phyloP scores from a whole-genome alignment of 2,888 invertebrate genomes.

The Nomada flava region DNA sequence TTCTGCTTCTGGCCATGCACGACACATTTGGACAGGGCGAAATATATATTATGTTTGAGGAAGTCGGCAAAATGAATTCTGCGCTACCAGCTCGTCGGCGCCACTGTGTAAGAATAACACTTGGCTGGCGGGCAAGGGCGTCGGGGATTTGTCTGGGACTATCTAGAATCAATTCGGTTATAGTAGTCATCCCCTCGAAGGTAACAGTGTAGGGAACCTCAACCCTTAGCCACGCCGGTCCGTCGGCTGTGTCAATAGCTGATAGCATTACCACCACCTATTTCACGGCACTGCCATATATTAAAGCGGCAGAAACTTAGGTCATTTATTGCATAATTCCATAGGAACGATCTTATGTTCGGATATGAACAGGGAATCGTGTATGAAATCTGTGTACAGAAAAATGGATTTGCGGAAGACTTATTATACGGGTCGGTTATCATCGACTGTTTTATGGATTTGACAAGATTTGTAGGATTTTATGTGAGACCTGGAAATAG shows the following conservation, averaged over 20 bases:
- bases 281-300: slow-evolving; percentile 65
- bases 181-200: slow-evolving; percentile 65
- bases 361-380: neutral
- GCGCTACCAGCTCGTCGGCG: slow-evolving; percentile 40
- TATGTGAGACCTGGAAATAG: too few species aligned
- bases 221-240: slow-evolving; percentile 67
- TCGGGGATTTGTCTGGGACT: slow-evolving; percentile 78
- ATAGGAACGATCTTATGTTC: neutral
- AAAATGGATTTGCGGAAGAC: too few species aligned
- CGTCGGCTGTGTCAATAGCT: slow-evolving; percentile 80
- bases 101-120: slow-evolving; percentile 74
- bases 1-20: neutral
- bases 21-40: slow-evolving; percentile 3
- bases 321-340: slow-evolving; percentile 19
- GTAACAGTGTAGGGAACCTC: slow-evolving; percentile 53
- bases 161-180: slow-evolving; percentile 80
- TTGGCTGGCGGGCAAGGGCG: slow-evolving; percentile 61
- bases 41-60: slow-evolving; percentile 37
- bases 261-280: slow-evolving; percentile 75
- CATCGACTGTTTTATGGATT: too few species aligned
- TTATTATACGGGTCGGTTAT: too few species aligned
- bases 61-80: slow-evolving; percentile 43
- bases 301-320: slow-evolving; percentile 49
- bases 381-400: neutral
- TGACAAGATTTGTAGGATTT: too few species aligned